Evolutionary conservation across 2,888 invertebrate species (phyloP).

Genomic region (Acholoe squamosa): DNA sequence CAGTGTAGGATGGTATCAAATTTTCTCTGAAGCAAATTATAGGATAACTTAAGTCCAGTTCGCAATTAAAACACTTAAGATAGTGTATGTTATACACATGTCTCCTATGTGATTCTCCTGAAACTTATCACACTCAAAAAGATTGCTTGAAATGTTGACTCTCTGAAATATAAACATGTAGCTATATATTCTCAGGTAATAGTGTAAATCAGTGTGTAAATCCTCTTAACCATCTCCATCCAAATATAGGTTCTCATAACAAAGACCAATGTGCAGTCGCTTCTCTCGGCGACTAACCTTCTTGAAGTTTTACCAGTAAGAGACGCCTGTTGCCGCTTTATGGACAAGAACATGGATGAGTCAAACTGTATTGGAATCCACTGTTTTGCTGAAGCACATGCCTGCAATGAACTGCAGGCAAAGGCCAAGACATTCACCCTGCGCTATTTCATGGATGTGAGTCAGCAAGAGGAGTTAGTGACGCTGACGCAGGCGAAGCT

Average conservation of each 20-base stretch:
- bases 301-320: slow-evolving; percentile 83
- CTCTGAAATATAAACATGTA: too few relatives aligned
- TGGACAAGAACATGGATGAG: slow-evolving; percentile 84
- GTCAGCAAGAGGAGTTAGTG: slow-evolving; percentile 80
- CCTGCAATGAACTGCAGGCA: slow-evolving; percentile 83
- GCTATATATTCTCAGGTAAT: too few relatives aligned
- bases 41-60: too few relatives aligned
- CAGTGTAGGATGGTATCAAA: too few relatives aligned
- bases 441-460: slow-evolving; percentile 75
- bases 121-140: too few relatives aligned
- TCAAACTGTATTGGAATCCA: slow-evolving; percentile 85
- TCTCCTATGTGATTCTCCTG: too few relatives aligned
- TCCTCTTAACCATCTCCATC: too few relatives aligned
- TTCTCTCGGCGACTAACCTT: slow-evolving; percentile 84
- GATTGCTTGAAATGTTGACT: too few relatives aligned
- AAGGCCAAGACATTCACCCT: slow-evolving; percentile 84
- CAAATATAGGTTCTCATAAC: slow-evolving; percentile 78
- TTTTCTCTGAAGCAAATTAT: too few relatives aligned
- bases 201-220: too few relatives aligned
- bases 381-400: slow-evolving; percentile 85
- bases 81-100: too few relatives aligned
- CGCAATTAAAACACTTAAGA: too few relatives aligned
- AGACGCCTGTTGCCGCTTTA: slow-evolving; percentile 83
- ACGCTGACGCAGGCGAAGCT: slow-evolving; percentile 83
- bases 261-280: slow-evolving; percentile 83